phyloP scores from a whole-genome alignment of 2,113 vertebrate genomes.

The Tapirus terrestris region DNA sequence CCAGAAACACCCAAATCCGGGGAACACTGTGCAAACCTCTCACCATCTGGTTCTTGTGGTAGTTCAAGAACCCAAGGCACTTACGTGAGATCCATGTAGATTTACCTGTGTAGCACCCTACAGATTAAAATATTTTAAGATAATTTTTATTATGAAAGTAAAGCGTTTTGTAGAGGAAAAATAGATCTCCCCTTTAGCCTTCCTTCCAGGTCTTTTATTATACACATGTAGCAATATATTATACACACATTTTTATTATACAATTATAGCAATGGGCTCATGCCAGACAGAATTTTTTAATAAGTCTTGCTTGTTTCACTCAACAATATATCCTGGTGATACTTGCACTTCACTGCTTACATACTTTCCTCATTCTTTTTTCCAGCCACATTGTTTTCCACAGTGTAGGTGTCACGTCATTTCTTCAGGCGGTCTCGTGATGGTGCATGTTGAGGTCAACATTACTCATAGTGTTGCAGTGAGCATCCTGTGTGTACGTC shows the following conservation, averaged over 20 bases:
- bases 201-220: background rate
- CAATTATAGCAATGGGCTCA: background rate
- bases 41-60: background rate
- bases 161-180: background rate
- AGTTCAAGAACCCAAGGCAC: background rate
- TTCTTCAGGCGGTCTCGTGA: background rate
- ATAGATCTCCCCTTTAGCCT: too few species aligned
- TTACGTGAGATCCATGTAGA: background rate
- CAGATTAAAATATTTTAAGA: background rate
- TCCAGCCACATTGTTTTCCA: background rate
- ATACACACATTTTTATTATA: too few species aligned
- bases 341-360: background rate
- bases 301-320: background rate
- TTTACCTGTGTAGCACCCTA: background rate
- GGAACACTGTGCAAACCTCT: background rate
- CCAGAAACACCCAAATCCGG: accelerated
- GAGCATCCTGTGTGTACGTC: background rate
- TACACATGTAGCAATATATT: background rate
- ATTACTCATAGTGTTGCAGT: background rate
- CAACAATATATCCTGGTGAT: background rate
- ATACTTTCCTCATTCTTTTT: background rate
- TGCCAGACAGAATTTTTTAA: background rate
- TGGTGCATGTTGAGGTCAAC: background rate
- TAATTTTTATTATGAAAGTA: background rate
- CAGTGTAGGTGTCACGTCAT: background rate